phyloP scores from a whole-genome alignment of 2,888 invertebrate species.

The Lepidonotus clava region DNA sequence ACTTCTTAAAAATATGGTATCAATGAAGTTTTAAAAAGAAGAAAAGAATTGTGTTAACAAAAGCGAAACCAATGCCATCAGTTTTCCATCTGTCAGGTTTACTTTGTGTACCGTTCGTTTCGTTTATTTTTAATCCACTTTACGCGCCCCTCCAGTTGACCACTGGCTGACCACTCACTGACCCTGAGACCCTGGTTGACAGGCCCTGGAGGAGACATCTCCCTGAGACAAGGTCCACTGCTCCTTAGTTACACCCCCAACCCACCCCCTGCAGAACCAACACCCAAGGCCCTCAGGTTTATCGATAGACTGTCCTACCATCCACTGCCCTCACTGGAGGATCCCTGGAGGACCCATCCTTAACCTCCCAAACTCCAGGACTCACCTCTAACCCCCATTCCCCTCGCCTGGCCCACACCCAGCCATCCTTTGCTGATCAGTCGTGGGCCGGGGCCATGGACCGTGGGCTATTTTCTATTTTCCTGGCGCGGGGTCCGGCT shows the following conservation, averaged over 20 bases:
- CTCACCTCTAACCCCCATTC: background rate
- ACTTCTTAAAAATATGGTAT: no score
- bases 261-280: background rate
- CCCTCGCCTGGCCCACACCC: background rate
- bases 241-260: background rate
- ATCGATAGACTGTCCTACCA: background rate
- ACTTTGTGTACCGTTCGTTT: background rate
- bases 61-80: background rate
- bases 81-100: background rate
- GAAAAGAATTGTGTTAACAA: no score
- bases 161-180: background rate
- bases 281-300: constrained; percentile 28
- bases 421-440: background rate
- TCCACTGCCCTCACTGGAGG: background rate
- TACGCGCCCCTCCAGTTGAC: background rate
- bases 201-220: background rate
- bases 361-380: background rate
- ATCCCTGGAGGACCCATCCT: background rate
- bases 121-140: constrained; percentile 19
- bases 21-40: no score
- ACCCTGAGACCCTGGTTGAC: background rate
- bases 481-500: background rate
- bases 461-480: constrained; percentile 20
- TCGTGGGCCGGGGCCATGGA: background rate
- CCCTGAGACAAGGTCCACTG: background rate